Evolutionary conservation across 2,113 vertebrate species (phyloP).

Genomic region (Brachionichthys hirsutus): DNA sequence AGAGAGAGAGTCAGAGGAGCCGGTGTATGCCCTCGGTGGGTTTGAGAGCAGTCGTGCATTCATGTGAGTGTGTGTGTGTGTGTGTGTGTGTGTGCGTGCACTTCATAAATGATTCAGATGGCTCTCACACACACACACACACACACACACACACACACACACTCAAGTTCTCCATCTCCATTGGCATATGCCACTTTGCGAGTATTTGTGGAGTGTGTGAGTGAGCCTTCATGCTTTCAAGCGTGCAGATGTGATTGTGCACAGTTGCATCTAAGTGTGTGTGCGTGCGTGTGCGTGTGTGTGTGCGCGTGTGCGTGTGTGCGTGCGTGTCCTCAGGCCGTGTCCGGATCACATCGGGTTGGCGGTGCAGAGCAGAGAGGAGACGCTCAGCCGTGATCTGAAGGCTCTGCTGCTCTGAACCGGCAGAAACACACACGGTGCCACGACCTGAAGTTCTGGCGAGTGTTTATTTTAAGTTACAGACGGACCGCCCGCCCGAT

Average conservation of each 20-base stretch:
- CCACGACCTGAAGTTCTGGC: background rate
- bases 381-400: slow-evolving; percentile 51
- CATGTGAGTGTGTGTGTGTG: slow-evolving; percentile 6
- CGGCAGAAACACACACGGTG: background rate
- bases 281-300: slow-evolving; percentile 16
- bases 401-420: slow-evolving; percentile 26
- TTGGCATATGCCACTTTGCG: slow-evolving; percentile 13
- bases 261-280: background rate
- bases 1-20: slow-evolving; percentile 20
- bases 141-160: slow-evolving; percentile 16
- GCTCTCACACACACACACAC: no score
- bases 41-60: slow-evolving; percentile 38
- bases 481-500: no score
- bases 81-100: slow-evolving; percentile 13
- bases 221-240: slow-evolving; percentile 12
- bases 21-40: slow-evolving; percentile 22
- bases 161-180: slow-evolving; percentile 8
- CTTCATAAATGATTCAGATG: slow-evolving; percentile 65
- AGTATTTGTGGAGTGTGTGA: slow-evolving; percentile 8
- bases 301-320: slow-evolving; percentile 16
- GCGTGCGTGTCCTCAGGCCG: slow-evolving; percentile 16
- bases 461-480: no score
- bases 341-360: slow-evolving; percentile 50
- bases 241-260: slow-evolving; percentile 7
- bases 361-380: slow-evolving; percentile 44